phyloP scores from a whole-genome alignment of 1,140 invertebrate genomes.

The Bombyx mori region DNA sequence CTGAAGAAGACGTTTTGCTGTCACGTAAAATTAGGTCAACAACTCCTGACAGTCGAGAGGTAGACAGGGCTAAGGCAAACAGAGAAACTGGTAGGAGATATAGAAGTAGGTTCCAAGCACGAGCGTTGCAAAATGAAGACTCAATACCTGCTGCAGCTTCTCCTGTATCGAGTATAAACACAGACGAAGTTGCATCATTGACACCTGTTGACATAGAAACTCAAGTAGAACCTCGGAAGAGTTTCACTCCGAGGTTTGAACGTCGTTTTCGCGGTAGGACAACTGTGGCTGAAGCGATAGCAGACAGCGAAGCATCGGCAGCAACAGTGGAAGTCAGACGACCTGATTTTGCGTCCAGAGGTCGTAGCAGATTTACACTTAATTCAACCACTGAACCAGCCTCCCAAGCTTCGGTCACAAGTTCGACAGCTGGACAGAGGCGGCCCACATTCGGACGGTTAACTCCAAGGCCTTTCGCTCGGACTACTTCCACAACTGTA shows the following conservation, averaged over 20 bases:
- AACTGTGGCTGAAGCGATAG: conserved; percentile 38
- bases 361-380: conserved; percentile 37
- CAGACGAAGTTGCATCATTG: conserved; percentile 41
- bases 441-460: conserved; percentile 57
- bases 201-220: conserved; percentile 33
- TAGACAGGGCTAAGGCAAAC: conserved; percentile 22
- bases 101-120: conserved; percentile 28
- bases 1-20: conserved; percentile 35
- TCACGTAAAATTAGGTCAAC: conserved; percentile 63
- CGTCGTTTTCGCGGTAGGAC: conserved; percentile 27
- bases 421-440: conserved; percentile 27
- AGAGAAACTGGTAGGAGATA: conserved; percentile 28
- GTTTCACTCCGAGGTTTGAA: conserved; percentile 19
- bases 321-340: conserved; percentile 48
- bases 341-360: conserved; percentile 38
- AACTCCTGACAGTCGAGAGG: conserved; percentile 61
- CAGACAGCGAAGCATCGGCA: conserved; percentile 55
- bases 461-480: conserved; percentile 55
- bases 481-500: conserved; percentile 22
- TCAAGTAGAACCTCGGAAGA: conserved; percentile 28
- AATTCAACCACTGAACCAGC: conserved; percentile 35
- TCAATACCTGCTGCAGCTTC: conserved; percentile 49
- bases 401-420: conserved; percentile 21
- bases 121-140: conserved; percentile 32
- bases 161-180: conserved; percentile 31